Conservation (phyloP, 2,113 vertebrate genomes). For the Talpa occidentalis region DNA sequence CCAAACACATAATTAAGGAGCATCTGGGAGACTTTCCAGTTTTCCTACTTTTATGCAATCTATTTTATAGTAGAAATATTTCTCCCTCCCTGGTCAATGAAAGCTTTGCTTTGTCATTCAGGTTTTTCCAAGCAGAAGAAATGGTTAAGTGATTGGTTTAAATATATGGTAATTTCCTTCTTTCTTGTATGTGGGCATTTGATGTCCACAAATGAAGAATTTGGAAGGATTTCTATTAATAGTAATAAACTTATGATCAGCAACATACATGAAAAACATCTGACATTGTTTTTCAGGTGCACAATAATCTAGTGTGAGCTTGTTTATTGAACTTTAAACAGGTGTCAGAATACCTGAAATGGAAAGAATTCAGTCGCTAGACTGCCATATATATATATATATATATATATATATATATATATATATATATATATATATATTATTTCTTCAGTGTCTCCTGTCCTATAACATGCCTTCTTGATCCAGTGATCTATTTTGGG, state of each 20-base stretch:
- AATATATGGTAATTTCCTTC: neutral
- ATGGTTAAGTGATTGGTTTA: neutral
- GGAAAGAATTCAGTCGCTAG: neutral
- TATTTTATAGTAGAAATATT: neutral
- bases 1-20: neutral
- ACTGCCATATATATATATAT: neutral
- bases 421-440: neutral
- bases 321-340: constrained; percentile 29
- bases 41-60: neutral
- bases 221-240: neutral
- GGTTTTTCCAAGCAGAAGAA: neutral
- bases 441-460: neutral
- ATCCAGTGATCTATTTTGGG: too few species aligned
- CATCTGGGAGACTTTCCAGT: neutral
- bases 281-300: neutral
- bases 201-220: neutral
- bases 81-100: neutral
- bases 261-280: neutral
- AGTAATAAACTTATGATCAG: neutral
- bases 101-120: neutral
- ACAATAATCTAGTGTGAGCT: neutral
- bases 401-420: neutral
- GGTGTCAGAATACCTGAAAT: neutral
- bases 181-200: neutral
- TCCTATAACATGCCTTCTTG: too few species aligned